Conservation (phyloP, 2,888 invertebrate species). For the Cenopis cana region DNA sequence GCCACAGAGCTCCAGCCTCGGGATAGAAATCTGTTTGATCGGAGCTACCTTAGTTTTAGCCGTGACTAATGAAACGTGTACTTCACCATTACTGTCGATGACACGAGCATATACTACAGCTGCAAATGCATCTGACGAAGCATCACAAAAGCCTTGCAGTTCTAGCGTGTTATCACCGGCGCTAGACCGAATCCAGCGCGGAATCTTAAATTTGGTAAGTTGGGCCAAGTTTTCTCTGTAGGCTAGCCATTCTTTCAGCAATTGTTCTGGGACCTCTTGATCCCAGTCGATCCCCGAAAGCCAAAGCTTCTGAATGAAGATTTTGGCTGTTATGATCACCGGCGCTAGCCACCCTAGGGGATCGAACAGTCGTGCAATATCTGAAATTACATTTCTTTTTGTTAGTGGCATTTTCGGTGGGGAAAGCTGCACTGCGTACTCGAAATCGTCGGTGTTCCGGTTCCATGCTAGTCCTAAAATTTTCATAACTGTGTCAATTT, state of each 20-base stretch:
- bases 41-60: too few relatives aligned
- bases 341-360: slow-evolving; percentile 4
- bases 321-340: not conserved
- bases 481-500: not conserved
- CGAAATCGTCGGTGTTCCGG: not conserved
- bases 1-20: not conserved
- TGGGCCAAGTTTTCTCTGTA: not conserved
- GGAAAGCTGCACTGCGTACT: not conserved
- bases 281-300: not conserved
- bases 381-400: not conserved
- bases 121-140: not conserved
- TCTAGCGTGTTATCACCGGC: not conserved
- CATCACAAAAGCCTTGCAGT: not conserved
- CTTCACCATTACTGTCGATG: not conserved
- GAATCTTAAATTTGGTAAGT: not conserved
- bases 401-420: not conserved
- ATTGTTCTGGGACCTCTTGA: too few relatives aligned
- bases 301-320: slow-evolving; percentile 1
- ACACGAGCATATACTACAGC: too few relatives aligned
- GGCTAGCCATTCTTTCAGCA: not conserved
- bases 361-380: not conserved
- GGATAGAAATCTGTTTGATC: not conserved
- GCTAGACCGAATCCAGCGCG: not conserved
- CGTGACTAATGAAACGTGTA: too few relatives aligned
- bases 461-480: slow-evolving; percentile 6